Conservation (phyloP, 2,113 vertebrate genomes). For the Cairina moschata region DNA sequence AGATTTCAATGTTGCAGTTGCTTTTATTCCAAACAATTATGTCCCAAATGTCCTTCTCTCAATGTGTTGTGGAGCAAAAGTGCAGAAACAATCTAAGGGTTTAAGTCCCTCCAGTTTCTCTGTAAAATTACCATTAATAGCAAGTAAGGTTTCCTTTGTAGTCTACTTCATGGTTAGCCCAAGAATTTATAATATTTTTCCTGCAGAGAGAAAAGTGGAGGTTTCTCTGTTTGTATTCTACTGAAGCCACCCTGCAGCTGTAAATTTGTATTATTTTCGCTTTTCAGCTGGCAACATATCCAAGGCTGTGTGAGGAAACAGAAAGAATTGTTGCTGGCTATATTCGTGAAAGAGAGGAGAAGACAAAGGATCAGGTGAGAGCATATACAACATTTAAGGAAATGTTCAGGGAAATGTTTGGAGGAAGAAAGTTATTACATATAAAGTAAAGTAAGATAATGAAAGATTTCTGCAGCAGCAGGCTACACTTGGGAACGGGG, state of each 20-base stretch:
- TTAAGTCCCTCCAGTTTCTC: background rate
- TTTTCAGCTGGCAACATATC: constrained; percentile 87
- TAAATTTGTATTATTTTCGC: constrained; percentile 2
- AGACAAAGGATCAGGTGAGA: constrained; percentile 90
- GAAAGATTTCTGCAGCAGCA: background rate
- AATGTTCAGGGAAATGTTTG: background rate
- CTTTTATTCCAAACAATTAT: background rate
- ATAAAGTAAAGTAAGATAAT: background rate
- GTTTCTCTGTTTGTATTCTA: background rate
- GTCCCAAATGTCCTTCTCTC: background rate
- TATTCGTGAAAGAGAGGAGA: constrained; percentile 88
- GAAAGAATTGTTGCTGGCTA: constrained; percentile 90
- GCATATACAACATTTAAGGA: background rate
- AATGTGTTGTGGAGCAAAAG: background rate
- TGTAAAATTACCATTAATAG: background rate
- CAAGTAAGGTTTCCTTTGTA: background rate
- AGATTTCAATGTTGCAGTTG: too few relatives aligned
- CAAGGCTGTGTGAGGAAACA: constrained; percentile 88
- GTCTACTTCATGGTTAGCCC: background rate
- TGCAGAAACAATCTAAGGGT: background rate
- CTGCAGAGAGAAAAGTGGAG: background rate
- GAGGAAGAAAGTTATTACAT: background rate
- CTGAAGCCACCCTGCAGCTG: background rate
- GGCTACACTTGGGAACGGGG: background rate
- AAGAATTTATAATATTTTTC: background rate